Evolutionary conservation across 2,888 invertebrate genomes (phyloP).

Genomic region (Philereme transversata): DNA sequence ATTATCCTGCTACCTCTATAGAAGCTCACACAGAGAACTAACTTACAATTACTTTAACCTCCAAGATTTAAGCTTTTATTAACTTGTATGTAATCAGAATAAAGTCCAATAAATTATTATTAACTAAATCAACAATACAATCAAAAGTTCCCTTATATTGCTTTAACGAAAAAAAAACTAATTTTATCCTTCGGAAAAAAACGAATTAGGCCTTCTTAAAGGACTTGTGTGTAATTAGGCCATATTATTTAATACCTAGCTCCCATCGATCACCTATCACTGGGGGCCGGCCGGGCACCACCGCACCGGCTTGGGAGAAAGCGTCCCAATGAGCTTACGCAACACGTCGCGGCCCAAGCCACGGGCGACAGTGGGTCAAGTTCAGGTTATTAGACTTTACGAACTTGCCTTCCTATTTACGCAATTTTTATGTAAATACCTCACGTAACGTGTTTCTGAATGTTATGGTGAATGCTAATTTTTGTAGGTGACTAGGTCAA

Average conservation of each 20-base stretch:
- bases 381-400: conserved; percentile 29
- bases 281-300: neutral
- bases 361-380: conserved; percentile 48
- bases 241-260: conserved; percentile 5
- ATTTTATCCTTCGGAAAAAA: too few species aligned
- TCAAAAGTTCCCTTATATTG: too few species aligned
- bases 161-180: too few species aligned
- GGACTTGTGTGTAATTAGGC: neutral
- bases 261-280: neutral
- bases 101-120: too few species aligned
- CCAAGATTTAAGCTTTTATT: too few species aligned
- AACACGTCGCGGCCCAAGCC: conserved; percentile 44
- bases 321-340: conserved; percentile 52
- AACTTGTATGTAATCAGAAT: too few species aligned
- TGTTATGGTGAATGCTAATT: conserved; percentile 9
- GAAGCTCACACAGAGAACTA: too few species aligned
- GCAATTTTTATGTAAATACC: conserved; percentile 26
- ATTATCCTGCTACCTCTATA: too few species aligned
- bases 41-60: too few species aligned
- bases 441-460: neutral
- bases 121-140: too few species aligned
- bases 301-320: conserved; percentile 42
- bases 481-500: conserved; percentile 5
- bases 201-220: too few species aligned
- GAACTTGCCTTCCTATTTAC: conserved; percentile 27